Evolutionary conservation across 2,113 vertebrate genomes (phyloP).

Genomic region (Pelvicachromis taeniatus): DNA sequence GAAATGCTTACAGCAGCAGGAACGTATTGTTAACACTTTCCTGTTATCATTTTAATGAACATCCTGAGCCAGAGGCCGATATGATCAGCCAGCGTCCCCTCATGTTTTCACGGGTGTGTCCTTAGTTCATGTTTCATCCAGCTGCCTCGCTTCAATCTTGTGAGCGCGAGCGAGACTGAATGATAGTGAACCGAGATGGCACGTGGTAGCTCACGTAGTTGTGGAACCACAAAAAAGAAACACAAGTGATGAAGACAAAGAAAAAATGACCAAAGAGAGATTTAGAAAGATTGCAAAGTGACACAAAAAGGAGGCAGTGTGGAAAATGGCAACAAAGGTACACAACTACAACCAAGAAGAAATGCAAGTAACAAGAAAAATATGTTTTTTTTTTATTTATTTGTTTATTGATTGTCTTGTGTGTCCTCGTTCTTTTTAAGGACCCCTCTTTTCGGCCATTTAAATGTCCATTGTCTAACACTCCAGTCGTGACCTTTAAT

Average conservation of each 20-base stretch:
- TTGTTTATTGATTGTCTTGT: neutral
- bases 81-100: neutral
- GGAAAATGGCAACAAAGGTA: neutral
- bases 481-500: neutral
- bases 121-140: slow-evolving; percentile 27
- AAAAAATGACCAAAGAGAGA: neutral
- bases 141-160: slow-evolving; percentile 6
- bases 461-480: neutral
- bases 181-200: neutral
- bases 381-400: too few species aligned
- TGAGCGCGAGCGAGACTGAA: neutral
- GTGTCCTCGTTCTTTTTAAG: neutral
- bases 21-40: slow-evolving; percentile 29
- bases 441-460: neutral
- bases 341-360: neutral
- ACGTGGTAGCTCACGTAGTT: neutral
- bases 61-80: slow-evolving; percentile 14
- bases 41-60: slow-evolving; percentile 41
- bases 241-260: neutral
- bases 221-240: neutral
- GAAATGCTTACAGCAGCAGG: slow-evolving; percentile 46
- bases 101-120: slow-evolving; percentile 19
- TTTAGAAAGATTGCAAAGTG: neutral
- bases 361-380: neutral
- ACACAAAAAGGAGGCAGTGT: neutral